Base-by-base conservation (phyloP, 2,113 vertebrate genomes). In the Pluvianellus socialis region DNA sequence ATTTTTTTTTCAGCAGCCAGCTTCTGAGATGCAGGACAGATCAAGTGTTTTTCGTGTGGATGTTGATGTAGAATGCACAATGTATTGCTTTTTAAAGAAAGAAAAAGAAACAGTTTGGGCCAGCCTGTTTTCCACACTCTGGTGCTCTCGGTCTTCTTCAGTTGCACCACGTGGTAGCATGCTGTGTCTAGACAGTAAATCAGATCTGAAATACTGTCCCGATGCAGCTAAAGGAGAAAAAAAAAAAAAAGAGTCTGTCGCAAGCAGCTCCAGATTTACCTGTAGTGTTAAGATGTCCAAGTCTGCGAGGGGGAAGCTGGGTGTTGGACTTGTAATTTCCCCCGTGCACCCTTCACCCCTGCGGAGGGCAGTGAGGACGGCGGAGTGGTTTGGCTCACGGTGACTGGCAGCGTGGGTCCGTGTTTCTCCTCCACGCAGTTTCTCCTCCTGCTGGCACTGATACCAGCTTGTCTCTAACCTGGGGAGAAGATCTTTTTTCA, bases 1-100 rank as follows among this genome's bases (percentile, higher is more conserved):
- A 33, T 66, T 45, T 84, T 79, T 65, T 94, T 85, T 96, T 95
- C 82, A 93, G 68, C 58, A 91, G 47, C n/a, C 53, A 66, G 59
- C n/a, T 88, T 82, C 83, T 88, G 65, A 93, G 79, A 38, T 81
- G 47, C 67, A 58, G 59, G 79, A 75, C 38, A 79, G 49, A 83
- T 47, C 0, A 2, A 83, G 49, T 14, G 9, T 92, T 95, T 89
- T 75, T 79, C 55, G 44, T 66, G 79, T 70, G 53, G 33, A 53
- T 45, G 42, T 95, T 95, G 53, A 58, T 28, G 21, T 75, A 52
- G 67, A 58, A 22, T 72, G 49, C 59, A 55, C 40, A 33, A 42
- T 59, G 19, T 50, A 44, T n/a, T 87, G 12, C 12, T 70, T 73
- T 70, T 68, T 62, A 44, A 55, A 72, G 47, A 47, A 72, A 17